Base-by-base conservation (phyloP, 2,888 invertebrate species). In the Papilio demoleus region DNA sequence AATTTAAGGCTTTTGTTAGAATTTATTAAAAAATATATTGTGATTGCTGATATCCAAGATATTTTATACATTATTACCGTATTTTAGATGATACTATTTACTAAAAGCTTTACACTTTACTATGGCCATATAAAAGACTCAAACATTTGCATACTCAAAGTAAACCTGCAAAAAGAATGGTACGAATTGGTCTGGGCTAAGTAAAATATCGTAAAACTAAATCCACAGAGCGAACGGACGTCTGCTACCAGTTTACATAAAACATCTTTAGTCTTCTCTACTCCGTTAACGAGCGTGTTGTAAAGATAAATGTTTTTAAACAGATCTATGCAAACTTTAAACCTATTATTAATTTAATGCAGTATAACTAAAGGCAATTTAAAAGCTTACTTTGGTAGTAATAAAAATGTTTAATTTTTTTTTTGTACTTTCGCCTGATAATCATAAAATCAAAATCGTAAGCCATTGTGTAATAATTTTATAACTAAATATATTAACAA, bases 201-300 rank as follows among this genome's bases (percentile, higher is more conserved):
- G 31, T 62, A 5, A 31, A 27, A 45, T 62, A 45, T 62, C 27
- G 61, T 62, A 42, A 62, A 62, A 62, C 45, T 62, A 42, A 45
- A 31, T 45, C 11, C 17, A 27, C 61, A 12, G n/a, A 17, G 17
- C 31, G 53, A 56, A 17, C 12, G n/a, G 40, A 38, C 40, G 38
- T 38, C 60, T 40, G 42, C 9, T 24, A 5, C 9, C 40, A 40
- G 60, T 61, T 61, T 61, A 12, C 60, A 61, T 40, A 19, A 19
- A 38, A 27, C 27, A 24, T 24, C 42, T 38, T 61, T 14, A 24
- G n/a, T 40, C 60, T 56, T 27, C n/a, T 50, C 14, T 5, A 17
- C 27, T 40, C 9, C 14, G 40, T 40, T 40, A 40, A 40, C 60
- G 60, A 61, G 24, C 53, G 31, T 11, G 17, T 56, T 56, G 6